Base-by-base conservation (phyloP, 2,888 invertebrate species). In the Limnephilus lunatus region DNA sequence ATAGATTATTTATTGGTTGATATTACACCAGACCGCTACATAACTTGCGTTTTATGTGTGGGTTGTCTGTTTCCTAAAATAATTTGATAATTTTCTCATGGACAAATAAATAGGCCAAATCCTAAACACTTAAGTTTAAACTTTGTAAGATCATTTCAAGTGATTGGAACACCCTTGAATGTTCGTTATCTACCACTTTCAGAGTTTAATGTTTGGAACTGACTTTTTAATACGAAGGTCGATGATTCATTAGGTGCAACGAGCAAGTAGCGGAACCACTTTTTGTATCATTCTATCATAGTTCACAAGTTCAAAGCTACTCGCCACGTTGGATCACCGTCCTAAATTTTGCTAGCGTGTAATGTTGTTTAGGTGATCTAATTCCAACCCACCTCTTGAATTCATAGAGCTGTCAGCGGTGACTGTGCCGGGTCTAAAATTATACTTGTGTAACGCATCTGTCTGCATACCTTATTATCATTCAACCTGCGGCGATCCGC, bases 371-470 rank as follows among this genome's bases (percentile, higher is more conserved):
- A n/a, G 86, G 15, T 87, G 86, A 87, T 44, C 86, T 48, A n/a
- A 44, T 44, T 44, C 86, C 86, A 15, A n/a, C 39, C 35, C 35
- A 31, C 35, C 86, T 44, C 32, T 35, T 35, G 15, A 32, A 32
- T 82, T 82, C 82, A 39, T 83, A 35, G 83, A 44, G 30, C 86
- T 44, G 86, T 53, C 86, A 30, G 48, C 86, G 86, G 44, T 83
- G 83, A 83, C 83, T 83, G 83, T 25, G 32, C 39, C 35, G 83
- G 83, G 83, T 83, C 83, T 25, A 83, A 39, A 83, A 25, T 32
- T 25, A 32, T n/a, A 83, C 83, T n/a, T 25, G 19, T 35, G 35
- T 68, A 68, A 68, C 68, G 68, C 68, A 68, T 68, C 68, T 68
- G 68, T 68, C 68, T 68, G 68, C 68, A 68, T 68, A 68, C 68